Base-by-base conservation (phyloP, 2,797 vertebrate genomes). In the Anabacerthia variegaticeps region DNA sequence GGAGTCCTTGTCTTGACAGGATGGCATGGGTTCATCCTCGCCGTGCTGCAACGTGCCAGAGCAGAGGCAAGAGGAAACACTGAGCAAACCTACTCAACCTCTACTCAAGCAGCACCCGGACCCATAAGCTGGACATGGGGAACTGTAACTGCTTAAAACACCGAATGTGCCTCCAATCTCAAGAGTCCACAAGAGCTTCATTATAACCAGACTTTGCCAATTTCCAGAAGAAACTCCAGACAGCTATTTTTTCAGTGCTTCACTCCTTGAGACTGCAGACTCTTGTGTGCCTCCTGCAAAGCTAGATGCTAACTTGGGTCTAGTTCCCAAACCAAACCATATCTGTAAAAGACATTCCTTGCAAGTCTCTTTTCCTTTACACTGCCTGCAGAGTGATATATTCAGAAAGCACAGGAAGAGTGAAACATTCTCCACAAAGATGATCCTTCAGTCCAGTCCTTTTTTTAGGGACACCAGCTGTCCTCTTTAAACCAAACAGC, bases 41-140 rank as follows among this genome's bases (percentile, higher is more conserved):
- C 23, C 1, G 1, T 5, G 26, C 2, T 39, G 37, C 9, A 19
- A 11, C 0, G 1, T 41, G 85, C 66, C 78, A 81, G 67, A 61
- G 65, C 23, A 77, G 62, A 85, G 24, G n/a, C n/a, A 67, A 61
- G 19, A 73, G 26, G 68, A 63, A 88, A 69, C 2, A 1, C 0
- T 12, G 39, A n/a, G 82, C 36, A 78, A 68, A 72, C n/a, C n/a
- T 3, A 46, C 30, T 61, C 54, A n/a, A 69, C 34, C 21, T 37
- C 59, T 72, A 36, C 30, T 81, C 23, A 48, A 49, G 44, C 58
- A 81, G 58, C 44, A 79, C 12, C 61, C 55, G 23, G 23, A 59
- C 48, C 36, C 41, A 58, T 49, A 80, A n/a, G 51, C 62, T n/a
- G 41, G 20, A 62, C 5, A 30, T 3, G 2, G n/a, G 61, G 11